Evolutionary conservation across 1,140 invertebrate genomes (phyloP), one percentile per base, ranked within the genome.

Genomic region (Heliconius melpomene): DNA sequence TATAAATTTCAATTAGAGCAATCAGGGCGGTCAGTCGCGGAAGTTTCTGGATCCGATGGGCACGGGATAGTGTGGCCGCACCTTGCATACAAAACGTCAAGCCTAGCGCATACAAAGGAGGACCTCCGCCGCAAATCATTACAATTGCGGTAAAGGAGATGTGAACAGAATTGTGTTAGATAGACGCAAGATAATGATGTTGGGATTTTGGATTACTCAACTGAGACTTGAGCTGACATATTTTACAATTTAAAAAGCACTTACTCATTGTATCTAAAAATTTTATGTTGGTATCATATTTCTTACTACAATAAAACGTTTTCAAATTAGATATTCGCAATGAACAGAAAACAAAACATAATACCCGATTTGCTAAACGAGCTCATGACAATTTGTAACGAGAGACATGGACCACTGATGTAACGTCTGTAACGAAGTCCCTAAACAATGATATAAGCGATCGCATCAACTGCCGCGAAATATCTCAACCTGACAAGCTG

Each of bases 1-100:
- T 89, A 90, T 92, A 91, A 91, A 91, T 92, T 92, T 91, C 88
- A 93, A 93, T 93, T 92, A 93, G 91, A 91, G 89, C 90, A 91
- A 90, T 91, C 88, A 84, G 88, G 85, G 82, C 79, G 80, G 88
- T 83, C 85, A 77, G 83, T 88, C 87, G 89, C 90, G 91, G 91
- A 93, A 93, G 91, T 87, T 84, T 82, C 85, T 84, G 84, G 87
- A 89, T 85, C 81, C 86, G 89, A 91, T 91, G 88, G 83, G 86
- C 84, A 81, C 88, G 86, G 90, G 92, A 92, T 92, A 91, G 88
- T 70, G 85, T 60, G 77, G 83, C 82, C 84, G 86, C 87, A 88
- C 82, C 87, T 87, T 84, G 89, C 92, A 93, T 92, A 91, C 87
- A 84, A 87, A 93, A 83, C 79, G 84, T 83, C 84, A 83, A 83